A percentile compares a stretch with the other conserved stretches of the same genome.
Conservation (phyloP, 2,797 vertebrate genomes). For the Chaunax sp. region DNA sequence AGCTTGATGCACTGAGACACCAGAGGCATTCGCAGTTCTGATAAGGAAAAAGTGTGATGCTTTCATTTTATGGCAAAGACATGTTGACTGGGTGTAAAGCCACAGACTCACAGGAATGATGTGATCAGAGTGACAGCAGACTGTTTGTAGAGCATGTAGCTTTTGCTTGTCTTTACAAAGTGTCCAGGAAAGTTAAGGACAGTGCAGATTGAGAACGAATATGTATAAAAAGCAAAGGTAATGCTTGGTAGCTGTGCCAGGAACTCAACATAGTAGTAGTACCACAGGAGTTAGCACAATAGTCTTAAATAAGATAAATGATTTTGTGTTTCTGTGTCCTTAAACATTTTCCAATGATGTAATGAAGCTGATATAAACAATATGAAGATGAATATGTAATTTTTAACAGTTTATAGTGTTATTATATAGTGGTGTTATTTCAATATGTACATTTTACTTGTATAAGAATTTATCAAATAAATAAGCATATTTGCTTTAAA, state of each 20-base stretch:
- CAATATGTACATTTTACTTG: slow-evolving; percentile 26
- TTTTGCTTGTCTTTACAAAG: slow-evolving; percentile 45
- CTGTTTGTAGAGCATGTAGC: slow-evolving; percentile 52
- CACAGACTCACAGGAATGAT: slow-evolving; percentile 42
- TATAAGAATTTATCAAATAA: slow-evolving; percentile 10
- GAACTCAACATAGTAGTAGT: background rate
- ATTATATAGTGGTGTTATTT: slow-evolving; percentile 24
- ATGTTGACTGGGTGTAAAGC: slow-evolving; percentile 38
- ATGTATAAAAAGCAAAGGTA: background rate
- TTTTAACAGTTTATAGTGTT: no score
- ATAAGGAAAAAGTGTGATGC: slow-evolving; percentile 56
- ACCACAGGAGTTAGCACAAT: no score
- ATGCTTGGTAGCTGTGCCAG: background rate
- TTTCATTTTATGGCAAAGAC: slow-evolving; percentile 51
- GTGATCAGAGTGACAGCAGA: slow-evolving; percentile 62
- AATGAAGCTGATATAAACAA: background rate
- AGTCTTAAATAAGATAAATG: no score
- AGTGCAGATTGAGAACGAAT: background rate
- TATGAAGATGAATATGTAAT: no score
- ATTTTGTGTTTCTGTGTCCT: no score
- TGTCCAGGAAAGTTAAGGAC: slow-evolving; percentile 13
- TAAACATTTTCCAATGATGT: background rate
- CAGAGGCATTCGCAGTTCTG: slow-evolving; percentile 62
- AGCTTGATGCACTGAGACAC: slow-evolving; percentile 61
- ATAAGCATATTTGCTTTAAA: slow-evolving; percentile 24